Percentiles rank a stretch among this genome's conserved stretches.
Conservation (phyloP, 2,888 invertebrate species). For the Allygus modestus region DNA sequence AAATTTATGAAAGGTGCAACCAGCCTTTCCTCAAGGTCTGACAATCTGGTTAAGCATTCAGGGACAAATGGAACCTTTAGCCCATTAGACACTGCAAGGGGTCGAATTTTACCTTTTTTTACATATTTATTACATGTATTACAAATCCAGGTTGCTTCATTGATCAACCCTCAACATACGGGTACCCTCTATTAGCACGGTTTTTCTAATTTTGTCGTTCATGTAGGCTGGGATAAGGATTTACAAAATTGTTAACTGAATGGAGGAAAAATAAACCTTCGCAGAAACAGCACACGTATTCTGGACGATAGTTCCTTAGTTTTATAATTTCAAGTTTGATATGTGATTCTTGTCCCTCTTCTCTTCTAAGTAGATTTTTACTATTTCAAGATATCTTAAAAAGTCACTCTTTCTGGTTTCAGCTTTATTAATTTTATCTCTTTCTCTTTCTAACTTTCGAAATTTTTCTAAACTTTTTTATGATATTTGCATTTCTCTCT, state of each 20-base stretch:
- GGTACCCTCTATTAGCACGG: not conserved
- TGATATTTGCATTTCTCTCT: too few species aligned
- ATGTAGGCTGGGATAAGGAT: too few species aligned
- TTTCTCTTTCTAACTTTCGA: not conserved
- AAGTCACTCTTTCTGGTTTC: too few species aligned
- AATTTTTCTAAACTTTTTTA: not conserved
- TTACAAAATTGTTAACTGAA: not conserved
- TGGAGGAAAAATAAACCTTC: not conserved
- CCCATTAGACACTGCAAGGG: slow-evolving; percentile 47
- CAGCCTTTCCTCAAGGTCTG: slow-evolving; percentile 72
- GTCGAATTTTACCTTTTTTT: slow-evolving; percentile 32
- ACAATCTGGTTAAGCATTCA: slow-evolving; percentile 68
- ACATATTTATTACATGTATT: slow-evolving; percentile 27
- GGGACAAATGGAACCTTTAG: slow-evolving; percentile 68
- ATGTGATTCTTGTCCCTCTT: not conserved
- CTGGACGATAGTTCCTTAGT: not conserved
- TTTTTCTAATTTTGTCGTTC: too few species aligned
- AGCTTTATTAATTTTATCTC: too few species aligned
- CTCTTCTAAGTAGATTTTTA: not conserved
- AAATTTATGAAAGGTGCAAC: slow-evolving; percentile 72
- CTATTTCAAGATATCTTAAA: too few species aligned
- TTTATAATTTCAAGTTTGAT: not conserved
- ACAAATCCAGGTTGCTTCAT: not conserved
- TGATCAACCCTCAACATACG: not conserved
- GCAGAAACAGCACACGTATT: not conserved